Conservation (phyloP, 2,888 invertebrate genomes). For the Drosophila putrida region DNA sequence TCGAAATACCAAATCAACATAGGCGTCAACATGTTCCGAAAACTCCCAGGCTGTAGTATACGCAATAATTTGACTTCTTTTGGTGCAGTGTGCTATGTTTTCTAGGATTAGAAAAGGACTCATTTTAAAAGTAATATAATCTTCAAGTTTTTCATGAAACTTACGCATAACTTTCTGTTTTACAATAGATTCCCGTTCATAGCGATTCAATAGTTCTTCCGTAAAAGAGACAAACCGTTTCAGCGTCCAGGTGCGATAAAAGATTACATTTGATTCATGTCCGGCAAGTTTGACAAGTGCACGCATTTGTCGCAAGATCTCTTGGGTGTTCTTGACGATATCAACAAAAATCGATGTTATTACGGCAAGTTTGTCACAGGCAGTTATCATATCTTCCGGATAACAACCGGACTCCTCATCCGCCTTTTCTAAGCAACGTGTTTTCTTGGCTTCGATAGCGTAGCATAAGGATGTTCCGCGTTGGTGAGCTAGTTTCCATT, state of each 20-base stretch:
- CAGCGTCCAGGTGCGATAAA: conserved; percentile 82
- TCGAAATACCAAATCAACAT: conserved; percentile 72
- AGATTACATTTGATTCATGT: conserved; percentile 55
- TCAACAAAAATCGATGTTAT: conserved; percentile 79
- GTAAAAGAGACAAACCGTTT: conserved; percentile 73
- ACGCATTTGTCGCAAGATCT: conserved; percentile 74
- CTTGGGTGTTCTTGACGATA: conserved; percentile 69
- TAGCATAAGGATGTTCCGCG: conserved; percentile 80
- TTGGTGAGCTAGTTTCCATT: conserved; percentile 83
- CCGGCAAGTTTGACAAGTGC: conserved; percentile 72
- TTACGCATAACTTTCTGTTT: conserved; percentile 82
- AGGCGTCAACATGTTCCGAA: conserved; percentile 76
- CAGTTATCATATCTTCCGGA: conserved; percentile 68
- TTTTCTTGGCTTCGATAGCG: conserved; percentile 82
- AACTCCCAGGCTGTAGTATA: conserved; percentile 81
- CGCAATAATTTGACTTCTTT: conserved; percentile 72
- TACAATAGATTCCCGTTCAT: conserved; percentile 71
- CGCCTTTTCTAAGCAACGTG: conserved; percentile 65
- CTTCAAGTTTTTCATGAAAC: background rate
- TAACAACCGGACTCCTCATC: conserved; percentile 52
- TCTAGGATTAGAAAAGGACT: conserved; percentile 48
- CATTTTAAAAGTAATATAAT: background rate
- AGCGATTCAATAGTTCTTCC: conserved; percentile 67
- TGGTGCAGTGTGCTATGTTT: conserved; percentile 79
- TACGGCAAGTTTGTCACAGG: conserved; percentile 81